Percentiles rank a stretch among this genome's conserved stretches.
phyloP scores from a whole-genome alignment of 2,797 vertebrate species.

The Acridotheres tristis region DNA sequence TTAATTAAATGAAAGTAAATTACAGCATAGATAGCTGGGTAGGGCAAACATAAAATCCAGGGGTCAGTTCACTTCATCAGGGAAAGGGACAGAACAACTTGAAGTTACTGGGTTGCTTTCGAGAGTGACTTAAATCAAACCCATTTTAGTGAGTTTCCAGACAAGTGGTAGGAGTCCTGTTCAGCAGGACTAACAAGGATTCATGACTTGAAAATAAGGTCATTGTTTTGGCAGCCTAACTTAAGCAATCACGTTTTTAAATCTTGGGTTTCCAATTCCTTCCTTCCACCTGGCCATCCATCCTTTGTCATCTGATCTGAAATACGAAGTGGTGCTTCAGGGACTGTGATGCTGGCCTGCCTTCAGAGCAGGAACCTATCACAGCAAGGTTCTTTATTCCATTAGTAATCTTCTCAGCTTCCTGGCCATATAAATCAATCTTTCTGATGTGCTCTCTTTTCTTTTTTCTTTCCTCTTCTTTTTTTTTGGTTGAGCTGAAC shows the following conservation, averaged over 20 bases:
- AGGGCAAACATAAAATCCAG: neutral
- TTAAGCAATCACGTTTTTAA: neutral
- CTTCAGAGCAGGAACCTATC: neutral
- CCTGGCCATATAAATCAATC: neutral
- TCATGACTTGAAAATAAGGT: neutral
- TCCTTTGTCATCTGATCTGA: neutral
- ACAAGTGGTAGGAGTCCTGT: neutral
- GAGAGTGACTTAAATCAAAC: neutral
- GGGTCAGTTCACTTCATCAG: neutral
- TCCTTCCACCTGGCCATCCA: neutral
- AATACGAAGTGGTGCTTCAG: neutral
- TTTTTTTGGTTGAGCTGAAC: neutral
- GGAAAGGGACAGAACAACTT: neutral
- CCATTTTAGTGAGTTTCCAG: neutral
- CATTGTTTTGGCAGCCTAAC: neutral
- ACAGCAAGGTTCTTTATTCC: neutral
- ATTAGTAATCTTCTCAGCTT: neutral
- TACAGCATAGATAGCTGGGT: neutral
- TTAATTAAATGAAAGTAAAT: conserved; percentile 12
- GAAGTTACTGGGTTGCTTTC: neutral
- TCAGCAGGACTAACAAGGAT: neutral
- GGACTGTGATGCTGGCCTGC: neutral
- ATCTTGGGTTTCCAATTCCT: neutral
- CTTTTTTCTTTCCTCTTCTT: neutral
- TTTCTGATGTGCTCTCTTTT: neutral